phyloP scores from a whole-genome alignment of 2,888 invertebrate species.

The Ypsolopha sequella region DNA sequence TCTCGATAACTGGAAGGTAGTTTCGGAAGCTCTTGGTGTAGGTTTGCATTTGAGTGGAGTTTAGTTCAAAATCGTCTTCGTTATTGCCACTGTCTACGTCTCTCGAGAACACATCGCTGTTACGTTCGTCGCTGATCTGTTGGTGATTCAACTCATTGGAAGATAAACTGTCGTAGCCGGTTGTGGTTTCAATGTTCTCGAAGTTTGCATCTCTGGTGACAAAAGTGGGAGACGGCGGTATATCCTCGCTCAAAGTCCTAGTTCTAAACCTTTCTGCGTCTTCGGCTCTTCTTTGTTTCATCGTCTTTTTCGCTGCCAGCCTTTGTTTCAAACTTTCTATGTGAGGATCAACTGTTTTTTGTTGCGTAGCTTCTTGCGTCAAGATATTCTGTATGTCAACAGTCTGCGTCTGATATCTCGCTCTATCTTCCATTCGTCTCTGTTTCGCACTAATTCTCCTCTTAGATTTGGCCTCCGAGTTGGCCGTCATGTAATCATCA shows the following conservation, averaged over 20 bases:
- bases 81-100: slow-evolving; percentile 76
- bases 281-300: slow-evolving; percentile 71
- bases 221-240: slow-evolving; percentile 61
- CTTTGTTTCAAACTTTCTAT: slow-evolving; percentile 49
- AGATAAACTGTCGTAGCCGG: slow-evolving; percentile 59
- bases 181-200: slow-evolving; percentile 58
- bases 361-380: slow-evolving; percentile 20
- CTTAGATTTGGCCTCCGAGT: slow-evolving; percentile 38
- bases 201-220: slow-evolving; percentile 56
- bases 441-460: slow-evolving; percentile 74
- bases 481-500: slow-evolving; percentile 43
- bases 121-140: slow-evolving; percentile 36
- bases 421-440: slow-evolving; percentile 74
- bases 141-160: slow-evolving; percentile 55
- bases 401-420: slow-evolving; percentile 78
- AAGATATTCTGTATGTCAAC: slow-evolving; percentile 45
- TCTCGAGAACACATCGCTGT: slow-evolving; percentile 29
- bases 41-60: slow-evolving; percentile 70
- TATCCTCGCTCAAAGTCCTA: slow-evolving; percentile 73
- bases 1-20: slow-evolving; percentile 59
- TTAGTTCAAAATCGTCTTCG: slow-evolving; percentile 78
- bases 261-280: slow-evolving; percentile 83
- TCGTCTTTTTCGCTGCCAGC: slow-evolving; percentile 55
- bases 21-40: slow-evolving; percentile 68
- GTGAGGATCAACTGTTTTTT: slow-evolving; percentile 34